Conservation (phyloP, 2,113 vertebrate species). For the Sminthopsis crassicaudata region DNA sequence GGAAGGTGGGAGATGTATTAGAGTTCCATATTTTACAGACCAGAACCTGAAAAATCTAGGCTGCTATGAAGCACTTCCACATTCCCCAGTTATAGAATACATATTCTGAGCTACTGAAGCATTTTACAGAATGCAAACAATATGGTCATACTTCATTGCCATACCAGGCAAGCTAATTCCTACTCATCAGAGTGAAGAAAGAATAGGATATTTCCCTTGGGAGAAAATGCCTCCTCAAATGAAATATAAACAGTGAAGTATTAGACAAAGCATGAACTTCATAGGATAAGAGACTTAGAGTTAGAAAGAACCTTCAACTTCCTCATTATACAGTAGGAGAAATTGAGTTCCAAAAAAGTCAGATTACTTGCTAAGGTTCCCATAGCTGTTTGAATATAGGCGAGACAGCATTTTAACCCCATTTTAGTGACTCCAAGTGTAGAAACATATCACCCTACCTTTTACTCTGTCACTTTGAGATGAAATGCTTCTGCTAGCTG, state of each 20-base stretch:
- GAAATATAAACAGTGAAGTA: not conserved
- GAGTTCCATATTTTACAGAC: not conserved
- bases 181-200: accelerated
- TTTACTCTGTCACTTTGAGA: not conserved
- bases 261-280: no score
- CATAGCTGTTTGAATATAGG: no score
- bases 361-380: no score
- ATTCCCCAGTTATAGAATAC: not conserved
- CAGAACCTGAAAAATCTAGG: not conserved
- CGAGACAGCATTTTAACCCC: not conserved
- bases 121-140: not conserved
- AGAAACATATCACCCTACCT: not conserved
- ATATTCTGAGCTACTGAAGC: not conserved
- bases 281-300: no score
- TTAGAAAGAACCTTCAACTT: no score
- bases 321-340: no score
- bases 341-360: no score
- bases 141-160: accelerated
- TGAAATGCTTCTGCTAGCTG: not conserved
- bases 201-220: not conserved
- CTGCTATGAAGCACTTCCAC: not conserved
- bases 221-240: not conserved
- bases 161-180: accelerated
- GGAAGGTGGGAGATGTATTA: not conserved
- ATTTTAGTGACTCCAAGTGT: not conserved